Conservation (phyloP, 1,140 invertebrate genomes). For the Adelges cooleyi region DNA sequence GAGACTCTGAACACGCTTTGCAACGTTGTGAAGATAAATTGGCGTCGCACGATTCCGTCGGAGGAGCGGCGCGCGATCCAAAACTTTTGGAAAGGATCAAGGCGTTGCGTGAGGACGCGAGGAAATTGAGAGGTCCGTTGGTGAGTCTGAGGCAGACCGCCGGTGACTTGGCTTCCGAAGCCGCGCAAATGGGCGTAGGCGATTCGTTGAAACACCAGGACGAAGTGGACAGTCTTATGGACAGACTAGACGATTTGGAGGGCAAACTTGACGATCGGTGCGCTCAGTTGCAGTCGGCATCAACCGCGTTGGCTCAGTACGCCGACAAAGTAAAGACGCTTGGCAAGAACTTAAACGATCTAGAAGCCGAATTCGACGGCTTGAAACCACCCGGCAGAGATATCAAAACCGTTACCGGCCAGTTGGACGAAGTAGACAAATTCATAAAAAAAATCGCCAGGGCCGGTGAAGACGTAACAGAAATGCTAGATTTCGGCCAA, state of each 20-base stretch:
- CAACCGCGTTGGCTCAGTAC: conserved; percentile 73
- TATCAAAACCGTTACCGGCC: conserved; percentile 67
- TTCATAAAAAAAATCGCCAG: conserved; percentile 56
- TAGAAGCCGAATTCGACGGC: conserved; percentile 73
- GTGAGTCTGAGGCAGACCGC: conserved; percentile 56
- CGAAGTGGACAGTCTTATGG: conserved; percentile 63
- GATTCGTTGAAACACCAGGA: conserved; percentile 46
- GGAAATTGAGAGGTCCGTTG: conserved; percentile 62
- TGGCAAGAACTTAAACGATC: conserved; percentile 56
- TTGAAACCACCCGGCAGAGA: conserved; percentile 78
- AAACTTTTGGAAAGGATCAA: conserved; percentile 72
- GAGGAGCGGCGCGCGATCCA: conserved; percentile 64
- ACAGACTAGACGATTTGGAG: conserved; percentile 65
- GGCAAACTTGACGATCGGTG: conserved; percentile 65
- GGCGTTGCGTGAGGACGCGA: conserved; percentile 59
- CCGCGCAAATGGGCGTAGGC: conserved; percentile 46
- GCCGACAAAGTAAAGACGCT: conserved; percentile 72
- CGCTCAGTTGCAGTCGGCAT: conserved; percentile 70
- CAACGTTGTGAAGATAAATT: conserved; percentile 79
- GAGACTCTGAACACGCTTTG: conserved; percentile 67
- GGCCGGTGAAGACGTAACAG: conserved; percentile 54
- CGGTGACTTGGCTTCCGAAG: conserved; percentile 59
- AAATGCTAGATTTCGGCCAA: conserved; percentile 60
- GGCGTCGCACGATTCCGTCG: conserved; percentile 65
- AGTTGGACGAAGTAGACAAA: conserved; percentile 65